Conservation (phyloP, 2,113 vertebrate genomes). For the Ailuropoda melanoleuca region DNA sequence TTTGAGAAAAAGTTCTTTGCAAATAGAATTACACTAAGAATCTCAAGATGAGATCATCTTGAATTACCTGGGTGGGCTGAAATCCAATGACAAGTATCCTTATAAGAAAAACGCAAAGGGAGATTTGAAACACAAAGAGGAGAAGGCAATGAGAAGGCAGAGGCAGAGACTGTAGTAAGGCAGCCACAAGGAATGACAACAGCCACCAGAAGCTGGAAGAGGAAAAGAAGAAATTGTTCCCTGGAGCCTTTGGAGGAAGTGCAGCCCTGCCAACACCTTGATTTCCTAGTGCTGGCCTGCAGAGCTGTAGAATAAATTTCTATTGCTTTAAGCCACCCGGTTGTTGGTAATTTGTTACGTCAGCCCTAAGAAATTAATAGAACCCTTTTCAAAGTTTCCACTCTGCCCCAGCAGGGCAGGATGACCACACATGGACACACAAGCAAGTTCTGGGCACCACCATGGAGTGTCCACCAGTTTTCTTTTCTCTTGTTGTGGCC, state of each 20-base stretch:
- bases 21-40: background rate
- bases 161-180: background rate
- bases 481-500: background rate
- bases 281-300: background rate
- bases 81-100: background rate
- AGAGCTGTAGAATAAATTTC: background rate
- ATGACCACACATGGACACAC: background rate
- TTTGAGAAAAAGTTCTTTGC: background rate
- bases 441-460: background rate
- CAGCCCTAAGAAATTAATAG: background rate
- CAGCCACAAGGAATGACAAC: background rate
- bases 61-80: background rate
- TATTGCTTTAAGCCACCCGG: background rate
- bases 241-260: background rate
- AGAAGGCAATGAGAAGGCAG: background rate
- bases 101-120: background rate
- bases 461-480: background rate
- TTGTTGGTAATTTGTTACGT: background rate
- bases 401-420: background rate
- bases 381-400: constrained; percentile 18
- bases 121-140: background rate
- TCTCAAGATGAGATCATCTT: background rate
- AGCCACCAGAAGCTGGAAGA: background rate
- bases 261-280: background rate
- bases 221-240: background rate